phyloP scores from a whole-genome alignment of 2,888 invertebrate genomes.

The Quadroppia sp. region DNA sequence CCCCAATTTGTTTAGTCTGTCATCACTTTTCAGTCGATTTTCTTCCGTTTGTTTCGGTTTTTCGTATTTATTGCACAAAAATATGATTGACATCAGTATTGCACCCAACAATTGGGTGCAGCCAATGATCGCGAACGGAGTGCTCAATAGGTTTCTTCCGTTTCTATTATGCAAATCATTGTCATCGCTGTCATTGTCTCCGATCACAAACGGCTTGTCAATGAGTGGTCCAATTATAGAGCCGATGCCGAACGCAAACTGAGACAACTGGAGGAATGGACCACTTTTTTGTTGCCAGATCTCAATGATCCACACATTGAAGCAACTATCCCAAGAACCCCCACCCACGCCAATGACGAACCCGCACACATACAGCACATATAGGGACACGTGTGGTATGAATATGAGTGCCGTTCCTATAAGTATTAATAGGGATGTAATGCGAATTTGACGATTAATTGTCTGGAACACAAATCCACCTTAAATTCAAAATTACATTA shows the following conservation, averaged over 20 bases:
- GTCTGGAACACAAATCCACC: slow-evolving; percentile 2
- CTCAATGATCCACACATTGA: slow-evolving; percentile 26
- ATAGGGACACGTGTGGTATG: slow-evolving; percentile 4
- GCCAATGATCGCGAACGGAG: slow-evolving; percentile 12
- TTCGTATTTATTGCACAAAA: not conserved
- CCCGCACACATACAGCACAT: not conserved
- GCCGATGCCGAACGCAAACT: slow-evolving; percentile 29
- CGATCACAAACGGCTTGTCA: slow-evolving; percentile 12
- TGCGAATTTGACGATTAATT: slow-evolving; percentile 13
- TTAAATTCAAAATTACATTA: slow-evolving; percentile 2
- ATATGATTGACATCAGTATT: slow-evolving; percentile 18
- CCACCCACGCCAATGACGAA: slow-evolving; percentile 20
- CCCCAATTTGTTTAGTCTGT: not conserved
- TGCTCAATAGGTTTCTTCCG: not conserved
- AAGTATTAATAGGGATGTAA: not conserved
- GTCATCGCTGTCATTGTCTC: not conserved
- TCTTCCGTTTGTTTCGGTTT: not conserved
- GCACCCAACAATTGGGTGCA: slow-evolving; percentile 30
- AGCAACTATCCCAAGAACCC: not conserved
- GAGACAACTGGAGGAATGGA: slow-evolving; percentile 16
- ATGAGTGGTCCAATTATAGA: slow-evolving; percentile 20
- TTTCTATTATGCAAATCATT: not conserved
- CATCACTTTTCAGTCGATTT: not conserved
- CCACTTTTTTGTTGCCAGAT: slow-evolving; percentile 10
- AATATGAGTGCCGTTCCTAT: slow-evolving; percentile 13